Evolutionary conservation across 1,140 invertebrate species (phyloP).

Genomic region (Hormaphis cornu): DNA sequence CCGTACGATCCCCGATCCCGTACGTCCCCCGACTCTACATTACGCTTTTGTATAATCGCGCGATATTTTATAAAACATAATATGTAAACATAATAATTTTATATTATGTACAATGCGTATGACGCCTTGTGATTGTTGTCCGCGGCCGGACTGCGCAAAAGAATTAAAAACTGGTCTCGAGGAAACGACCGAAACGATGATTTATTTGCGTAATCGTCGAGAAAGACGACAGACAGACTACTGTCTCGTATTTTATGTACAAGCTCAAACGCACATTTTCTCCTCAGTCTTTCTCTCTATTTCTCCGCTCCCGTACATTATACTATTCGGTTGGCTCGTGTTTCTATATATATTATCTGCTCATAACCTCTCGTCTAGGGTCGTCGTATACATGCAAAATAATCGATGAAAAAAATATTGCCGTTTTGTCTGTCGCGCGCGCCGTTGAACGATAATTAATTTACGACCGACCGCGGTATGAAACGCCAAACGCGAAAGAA

Average conservation of each 20-base stretch:
- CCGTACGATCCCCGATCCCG: no score
- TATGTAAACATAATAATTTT: neutral
- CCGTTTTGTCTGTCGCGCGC: neutral
- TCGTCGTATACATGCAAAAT: neutral
- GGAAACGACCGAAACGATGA: slow-evolving; percentile 20
- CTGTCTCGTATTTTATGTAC: neutral
- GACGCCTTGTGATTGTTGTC: slow-evolving; percentile 24
- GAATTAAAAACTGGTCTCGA: slow-evolving; percentile 22
- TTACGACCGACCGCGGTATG: no score
- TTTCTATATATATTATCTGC: neutral
- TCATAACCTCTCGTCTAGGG: neutral
- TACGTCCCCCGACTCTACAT: no score
- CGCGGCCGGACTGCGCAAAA: slow-evolving; percentile 4
- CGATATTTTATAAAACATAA: neutral
- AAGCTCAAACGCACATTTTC: no score
- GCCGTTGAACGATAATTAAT: no score
- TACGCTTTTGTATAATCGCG: neutral
- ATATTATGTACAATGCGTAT: neutral
- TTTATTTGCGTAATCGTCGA: slow-evolving; percentile 20
- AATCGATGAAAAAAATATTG: neutral
- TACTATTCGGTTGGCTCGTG: slow-evolving; percentile 1
- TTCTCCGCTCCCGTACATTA: no score
- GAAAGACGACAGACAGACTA: neutral
- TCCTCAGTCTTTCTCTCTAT: neutral
- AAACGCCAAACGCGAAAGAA: no score